These are phyloP conservation scores for Drosophila infuscata DNA, from an alignment of 2,888 invertebrate species.

Conservation along the genomic window DNA sequence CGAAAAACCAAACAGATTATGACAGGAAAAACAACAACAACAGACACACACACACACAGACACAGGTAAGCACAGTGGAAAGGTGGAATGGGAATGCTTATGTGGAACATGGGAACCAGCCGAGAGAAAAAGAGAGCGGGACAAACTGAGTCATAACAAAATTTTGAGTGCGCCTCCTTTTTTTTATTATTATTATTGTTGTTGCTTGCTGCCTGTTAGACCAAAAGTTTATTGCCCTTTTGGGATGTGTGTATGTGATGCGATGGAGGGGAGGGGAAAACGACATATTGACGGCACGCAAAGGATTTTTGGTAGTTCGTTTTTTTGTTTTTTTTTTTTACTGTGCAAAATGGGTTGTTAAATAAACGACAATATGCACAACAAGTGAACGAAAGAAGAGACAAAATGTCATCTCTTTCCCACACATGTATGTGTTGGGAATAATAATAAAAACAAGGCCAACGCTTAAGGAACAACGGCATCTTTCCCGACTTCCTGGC, in stretches of 20 bases:
- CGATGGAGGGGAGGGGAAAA: background rate
- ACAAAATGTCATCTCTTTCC: slow-evolving; percentile 9
- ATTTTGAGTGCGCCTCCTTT: slow-evolving; percentile 57
- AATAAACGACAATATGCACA: slow-evolving; percentile 47
- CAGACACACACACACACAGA: slow-evolving; percentile 21
- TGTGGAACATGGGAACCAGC: slow-evolving; percentile 15
- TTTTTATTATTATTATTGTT: slow-evolving; percentile 53
- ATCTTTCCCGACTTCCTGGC: slow-evolving; percentile 69
- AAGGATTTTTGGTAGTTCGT: slow-evolving; percentile 57
- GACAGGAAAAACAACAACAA: slow-evolving; percentile 25
- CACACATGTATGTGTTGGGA: slow-evolving; percentile 18
- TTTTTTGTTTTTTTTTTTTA: slow-evolving; percentile 8
- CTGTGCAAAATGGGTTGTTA: slow-evolving; percentile 37
- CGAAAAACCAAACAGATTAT: slow-evolving; percentile 61
- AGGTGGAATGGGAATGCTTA: slow-evolving; percentile 17
- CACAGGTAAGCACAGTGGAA: slow-evolving; percentile 24
- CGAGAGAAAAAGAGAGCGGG: slow-evolving; percentile 16
- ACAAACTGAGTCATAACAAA: slow-evolving; percentile 59
- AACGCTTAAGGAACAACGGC: slow-evolving; percentile 25
- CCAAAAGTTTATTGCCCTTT: slow-evolving; percentile 78
- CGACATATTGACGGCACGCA: slow-evolving; percentile 78
- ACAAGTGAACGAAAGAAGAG: slow-evolving; percentile 51
- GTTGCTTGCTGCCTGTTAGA: slow-evolving; percentile 48
- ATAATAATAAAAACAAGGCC: slow-evolving; percentile 54
- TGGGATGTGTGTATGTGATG: slow-evolving; percentile 41